phyloP scores from a whole-genome alignment of 1,140 invertebrate genomes.

The Chrysomallon squamiferum region DNA sequence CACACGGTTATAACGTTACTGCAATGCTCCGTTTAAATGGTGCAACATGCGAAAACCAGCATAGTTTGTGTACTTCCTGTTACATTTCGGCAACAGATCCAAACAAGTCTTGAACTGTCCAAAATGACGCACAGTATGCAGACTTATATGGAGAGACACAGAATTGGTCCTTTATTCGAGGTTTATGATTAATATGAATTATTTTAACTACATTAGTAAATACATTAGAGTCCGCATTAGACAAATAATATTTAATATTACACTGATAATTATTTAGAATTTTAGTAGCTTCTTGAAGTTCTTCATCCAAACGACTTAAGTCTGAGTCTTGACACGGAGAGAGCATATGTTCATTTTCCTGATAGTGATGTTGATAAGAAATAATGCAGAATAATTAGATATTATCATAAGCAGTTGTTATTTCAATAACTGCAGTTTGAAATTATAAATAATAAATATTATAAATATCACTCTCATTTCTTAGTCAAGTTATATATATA shows the following conservation, averaged over 20 bases:
- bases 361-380: too few relatives aligned
- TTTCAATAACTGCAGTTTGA: too few relatives aligned
- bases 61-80: too few relatives aligned
- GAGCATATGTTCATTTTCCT: background rate
- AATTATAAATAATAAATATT: too few relatives aligned
- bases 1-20: too few relatives aligned
- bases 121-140: conserved; percentile 31
- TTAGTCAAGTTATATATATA: too few relatives aligned
- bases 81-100: too few relatives aligned
- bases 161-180: conserved; percentile 53
- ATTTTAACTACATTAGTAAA: background rate
- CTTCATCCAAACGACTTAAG: background rate
- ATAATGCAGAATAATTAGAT: too few relatives aligned
- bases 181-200: conserved; percentile 14
- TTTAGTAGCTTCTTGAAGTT: background rate
- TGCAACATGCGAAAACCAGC: too few relatives aligned
- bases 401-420: too few relatives aligned
- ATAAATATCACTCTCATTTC: too few relatives aligned
- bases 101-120: background rate
- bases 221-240: background rate
- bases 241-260: background rate
- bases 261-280: background rate
- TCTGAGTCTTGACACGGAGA: background rate
- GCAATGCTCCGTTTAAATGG: too few relatives aligned
- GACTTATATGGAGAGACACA: conserved; percentile 53